A percentile compares a stretch with the other conserved stretches of the same genome.
phyloP scores from a whole-genome alignment of 2,888 invertebrate species.

The Philaethria dido region DNA sequence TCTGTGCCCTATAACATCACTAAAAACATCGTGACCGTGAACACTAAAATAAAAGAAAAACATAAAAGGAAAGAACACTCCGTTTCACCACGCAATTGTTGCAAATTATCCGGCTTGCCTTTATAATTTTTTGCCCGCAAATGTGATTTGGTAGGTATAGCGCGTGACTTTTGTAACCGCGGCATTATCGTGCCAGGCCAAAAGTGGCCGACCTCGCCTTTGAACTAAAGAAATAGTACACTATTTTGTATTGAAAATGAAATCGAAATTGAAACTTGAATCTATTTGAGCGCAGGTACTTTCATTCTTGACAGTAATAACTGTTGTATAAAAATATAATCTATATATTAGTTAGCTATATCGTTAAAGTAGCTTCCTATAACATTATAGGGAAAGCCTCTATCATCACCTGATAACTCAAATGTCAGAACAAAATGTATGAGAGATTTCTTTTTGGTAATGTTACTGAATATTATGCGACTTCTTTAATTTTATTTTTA shows the following conservation, averaged over 20 bases:
- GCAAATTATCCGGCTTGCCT: slow-evolving; percentile 62
- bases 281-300: slow-evolving; percentile 21
- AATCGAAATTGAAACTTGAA: slow-evolving; percentile 47
- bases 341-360: no score
- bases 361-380: no score
- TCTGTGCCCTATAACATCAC: neutral
- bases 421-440: no score
- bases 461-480: no score
- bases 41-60: slow-evolving; percentile 15
- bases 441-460: no score
- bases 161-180: slow-evolving; percentile 78
- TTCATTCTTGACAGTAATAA: slow-evolving; percentile 6
- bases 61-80: slow-evolving; percentile 2
- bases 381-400: no score
- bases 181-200: slow-evolving; percentile 75
- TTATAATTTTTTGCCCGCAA: slow-evolving; percentile 60
- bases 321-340: neutral
- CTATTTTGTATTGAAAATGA: slow-evolving; percentile 43
- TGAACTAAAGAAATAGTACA: slow-evolving; percentile 41
- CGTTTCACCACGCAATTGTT: slow-evolving; percentile 47
- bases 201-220: slow-evolving; percentile 72
- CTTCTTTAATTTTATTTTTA: no score
- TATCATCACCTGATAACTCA: no score
- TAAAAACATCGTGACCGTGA: neutral
- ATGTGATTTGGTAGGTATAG: slow-evolving; percentile 65